Evolutionary conservation across 2,888 invertebrate genomes (phyloP), one percentile per base, ranked within the genome.

Genomic region (Steromphala cineraria): DNA sequence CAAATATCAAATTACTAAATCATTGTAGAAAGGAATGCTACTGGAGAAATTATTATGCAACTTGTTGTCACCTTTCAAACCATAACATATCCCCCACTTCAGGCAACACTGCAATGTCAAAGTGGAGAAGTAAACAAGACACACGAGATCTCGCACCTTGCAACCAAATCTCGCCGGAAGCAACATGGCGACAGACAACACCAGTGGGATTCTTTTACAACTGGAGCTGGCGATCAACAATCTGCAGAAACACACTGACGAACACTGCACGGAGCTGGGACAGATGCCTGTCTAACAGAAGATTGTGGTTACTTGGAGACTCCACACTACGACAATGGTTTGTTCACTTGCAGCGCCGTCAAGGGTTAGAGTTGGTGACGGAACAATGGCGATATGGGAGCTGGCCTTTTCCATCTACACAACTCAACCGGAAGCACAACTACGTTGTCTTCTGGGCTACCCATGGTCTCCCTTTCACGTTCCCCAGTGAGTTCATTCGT

Each of bases 231-330:
- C 36, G 71, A 2, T 71, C 71, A 4, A 71, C 71, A 10, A 19
- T 36, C 36, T 71, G 71, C 40, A 40, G 19, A 8, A 71, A 71
- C 71, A 71, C 40, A 1, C 19, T 71, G 19, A 28, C 36, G 2
- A 31, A 71, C 36, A 71, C 71, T 71, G 71, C 36, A 36, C 71
- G 71, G 71, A 71, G 71, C 71, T 71, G 71, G 71, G 71, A 71
- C 19, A 17, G 17, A 36, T 71, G 71, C n/a, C 19, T 71, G 7
- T 19, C 31, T 40, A 71, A 40, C 71, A 71, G 71, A n/a, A 71
- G 36, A n/a, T 10, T 71, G n/a, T 71, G 71, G 71, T 2, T 71
- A 10, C 71, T 36, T 19, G 71, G 71, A 71, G 71, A 71, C 40
- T 71, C 71, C 71, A 71, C 71, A 71, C 19, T 71, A 0, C 71